Base-by-base conservation (phyloP, 1,140 invertebrate species). In the Drosophila parvula region DNA sequence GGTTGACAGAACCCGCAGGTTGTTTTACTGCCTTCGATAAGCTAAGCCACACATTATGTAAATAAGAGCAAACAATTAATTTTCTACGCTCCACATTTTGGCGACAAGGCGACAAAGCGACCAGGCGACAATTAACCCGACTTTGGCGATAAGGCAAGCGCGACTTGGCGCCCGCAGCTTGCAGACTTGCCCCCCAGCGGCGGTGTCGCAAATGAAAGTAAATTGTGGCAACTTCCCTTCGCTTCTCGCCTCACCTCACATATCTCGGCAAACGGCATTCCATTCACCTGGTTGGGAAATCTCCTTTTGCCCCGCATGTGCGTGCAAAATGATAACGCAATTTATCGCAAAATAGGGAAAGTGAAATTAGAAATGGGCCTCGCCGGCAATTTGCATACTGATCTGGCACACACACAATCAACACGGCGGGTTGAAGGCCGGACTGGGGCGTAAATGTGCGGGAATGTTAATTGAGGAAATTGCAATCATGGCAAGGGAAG, bases 21-120 rank as follows among this genome's bases (percentile, higher is more conserved):
- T 30, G 22, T 14, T n/a, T 12, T 40, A n/a, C n/a, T 44, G 22
- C 27, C 30, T 6, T n/a, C 40, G 61, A 71, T 74, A 70, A 69
- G 32, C 57, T 36, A 27, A 38, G 18, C 1, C 18, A 22, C 18
- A 68, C 73, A 90, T 91, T 91, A 91, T 91, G 90, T 89, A 91
- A 91, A 91, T 89, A 83, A 74, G 85, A 85, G 69, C 77, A 79
- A 65, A 67, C 86, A 90, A 86, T 90, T 90, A 86, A 88, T 91
- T 91, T 91, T 90, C 90, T 91, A 73, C 91, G 90, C 90, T 91
- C 90, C 78, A 91, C 51, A 38, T 53, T 53, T 44, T 53, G 18
- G 36, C 22, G 22, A 22, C 22, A 22, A 22, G 44, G 44, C 48
- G 48, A 51, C 48, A 34, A 16, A 16, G 51, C 50, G 1, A 36